phyloP scores from a whole-genome alignment of 2,797 vertebrate species.

The Notolepis coatsorum region DNA sequence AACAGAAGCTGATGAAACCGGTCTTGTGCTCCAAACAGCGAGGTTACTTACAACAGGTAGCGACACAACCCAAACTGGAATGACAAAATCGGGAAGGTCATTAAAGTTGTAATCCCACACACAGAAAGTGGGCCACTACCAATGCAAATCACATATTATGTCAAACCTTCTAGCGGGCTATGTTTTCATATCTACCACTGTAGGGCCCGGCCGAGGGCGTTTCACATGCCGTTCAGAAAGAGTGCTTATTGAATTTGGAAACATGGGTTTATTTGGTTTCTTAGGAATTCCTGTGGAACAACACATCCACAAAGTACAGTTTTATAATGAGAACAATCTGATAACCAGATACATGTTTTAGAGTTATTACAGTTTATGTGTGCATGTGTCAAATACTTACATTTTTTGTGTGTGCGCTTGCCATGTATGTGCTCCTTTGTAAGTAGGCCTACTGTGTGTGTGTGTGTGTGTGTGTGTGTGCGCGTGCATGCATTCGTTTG shows the following conservation, averaged over 20 bases:
- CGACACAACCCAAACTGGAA: conserved; percentile 51
- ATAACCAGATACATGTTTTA: too few relatives aligned
- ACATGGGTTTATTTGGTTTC: too few relatives aligned
- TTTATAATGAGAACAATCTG: too few relatives aligned
- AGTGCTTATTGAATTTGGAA: not conserved
- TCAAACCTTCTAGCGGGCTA: not conserved
- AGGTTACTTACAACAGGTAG: conserved; percentile 71
- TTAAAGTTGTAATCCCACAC: conserved; percentile 15
- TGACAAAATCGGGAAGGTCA: conserved; percentile 4
- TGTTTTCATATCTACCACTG: not conserved
- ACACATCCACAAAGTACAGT: too few relatives aligned
- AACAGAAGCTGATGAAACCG: conserved; percentile 38
- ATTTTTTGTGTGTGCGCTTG: conserved; percentile 4
- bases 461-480: conserved; percentile 34
- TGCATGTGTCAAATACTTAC: too few relatives aligned
- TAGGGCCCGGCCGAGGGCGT: too few relatives aligned
- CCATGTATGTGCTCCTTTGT: not conserved
- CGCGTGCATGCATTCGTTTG: conserved; percentile 48
- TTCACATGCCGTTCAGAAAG: not conserved
- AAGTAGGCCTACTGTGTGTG: too few relatives aligned
- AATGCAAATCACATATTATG: conserved; percentile 20
- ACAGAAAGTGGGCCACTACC: conserved; percentile 21
- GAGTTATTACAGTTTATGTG: conserved; percentile 2
- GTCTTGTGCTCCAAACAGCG: conserved; percentile 31
- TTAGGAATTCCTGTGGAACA: too few relatives aligned